A percentile compares a stretch with the other conserved stretches of the same genome.
phyloP scores from a whole-genome alignment of 2,797 vertebrate species.

The Pygocentrus nattereri region DNA sequence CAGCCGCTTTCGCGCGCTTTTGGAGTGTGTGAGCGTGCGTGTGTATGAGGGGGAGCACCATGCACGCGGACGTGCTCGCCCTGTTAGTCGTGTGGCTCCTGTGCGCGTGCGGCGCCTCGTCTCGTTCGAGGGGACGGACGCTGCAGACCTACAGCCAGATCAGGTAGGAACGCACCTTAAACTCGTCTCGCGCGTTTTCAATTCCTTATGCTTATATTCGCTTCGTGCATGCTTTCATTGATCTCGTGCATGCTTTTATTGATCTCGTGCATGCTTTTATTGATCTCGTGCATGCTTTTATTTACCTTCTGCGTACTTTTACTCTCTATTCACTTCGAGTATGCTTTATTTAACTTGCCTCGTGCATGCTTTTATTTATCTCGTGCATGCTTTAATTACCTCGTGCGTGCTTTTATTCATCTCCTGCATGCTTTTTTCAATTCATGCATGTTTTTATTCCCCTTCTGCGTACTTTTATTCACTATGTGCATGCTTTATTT shows the following conservation, averaged over 20 bases:
- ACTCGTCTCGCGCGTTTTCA: not conserved
- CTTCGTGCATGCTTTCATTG: not conserved
- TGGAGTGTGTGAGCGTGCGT: not conserved
- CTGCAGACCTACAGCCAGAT: constrained; percentile 80
- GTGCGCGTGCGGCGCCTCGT: constrained; percentile 74
- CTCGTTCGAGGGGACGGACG: constrained; percentile 70
- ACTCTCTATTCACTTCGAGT: not conserved
- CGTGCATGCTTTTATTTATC: too few relatives aligned
- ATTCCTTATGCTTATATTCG: too few relatives aligned
- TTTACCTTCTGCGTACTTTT: not conserved
- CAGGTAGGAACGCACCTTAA: constrained; percentile 76
- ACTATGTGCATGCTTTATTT: too few relatives aligned
- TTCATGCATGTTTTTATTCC: too few relatives aligned
- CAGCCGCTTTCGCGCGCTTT: constrained; percentile 22
- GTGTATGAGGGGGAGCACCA: constrained; percentile 71
- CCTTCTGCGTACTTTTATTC: too few relatives aligned
- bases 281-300: not conserved
- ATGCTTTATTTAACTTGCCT: not conserved
- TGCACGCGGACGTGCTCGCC: constrained; percentile 84
- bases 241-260: not conserved
- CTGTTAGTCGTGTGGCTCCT: constrained; percentile 81
- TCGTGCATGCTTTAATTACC: not conserved
- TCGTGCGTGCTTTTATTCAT: too few relatives aligned
- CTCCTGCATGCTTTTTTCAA: too few relatives aligned
- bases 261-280: not conserved